Base-by-base conservation (phyloP, 2,113 vertebrate genomes). In the Misgurnus mizolepis region DNA sequence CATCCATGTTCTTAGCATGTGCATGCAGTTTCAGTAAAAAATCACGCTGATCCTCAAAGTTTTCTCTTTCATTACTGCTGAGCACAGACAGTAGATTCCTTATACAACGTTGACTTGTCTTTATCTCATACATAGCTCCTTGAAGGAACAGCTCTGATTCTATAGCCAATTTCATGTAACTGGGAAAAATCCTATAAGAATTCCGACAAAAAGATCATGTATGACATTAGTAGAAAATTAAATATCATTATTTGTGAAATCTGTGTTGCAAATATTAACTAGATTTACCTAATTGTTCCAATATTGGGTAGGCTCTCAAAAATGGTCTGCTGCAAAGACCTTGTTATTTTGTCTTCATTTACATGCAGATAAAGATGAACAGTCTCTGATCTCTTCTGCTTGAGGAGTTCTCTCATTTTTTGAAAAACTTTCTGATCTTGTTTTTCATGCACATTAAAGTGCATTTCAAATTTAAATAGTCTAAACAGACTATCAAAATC, bases 401-500 rank as follows among this genome's bases (percentile, higher is more conserved):
- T 76, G 15, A 82, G 66, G 47, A 82, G 41, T 73, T 60, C 50
- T 27, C 49, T 27, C 15, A 68, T 55, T 40, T 10, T 80, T 53
- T 71, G 64, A 60, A 76, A 70, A 18, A 72, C 17, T 9, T 65
- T 67, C 49, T 56, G 40, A 60, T 80, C 67, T 17, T 4, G 18
- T 55, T 50, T 67, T 50, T 81, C 53, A 50, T 70, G 55, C 17
- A 58, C 70, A 60, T 12, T n/a, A 27, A 85, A 53, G 18, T 85
- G 80, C 40, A 85, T 70, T 49, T 82, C 60, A 71, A 40, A 69
- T 3, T 50, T 67, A 66, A 78, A 82, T 39, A 82, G 47, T 64
- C 49, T 53, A 17, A 85, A 66, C 76, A 85, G 58, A 11, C 18
- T 74, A n/a, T 79, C 75, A 76, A 79, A 66, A 70, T 85, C 83